phyloP scores from a whole-genome alignment of 1,140 invertebrate genomes.

The Steinernema khuongi region DNA sequence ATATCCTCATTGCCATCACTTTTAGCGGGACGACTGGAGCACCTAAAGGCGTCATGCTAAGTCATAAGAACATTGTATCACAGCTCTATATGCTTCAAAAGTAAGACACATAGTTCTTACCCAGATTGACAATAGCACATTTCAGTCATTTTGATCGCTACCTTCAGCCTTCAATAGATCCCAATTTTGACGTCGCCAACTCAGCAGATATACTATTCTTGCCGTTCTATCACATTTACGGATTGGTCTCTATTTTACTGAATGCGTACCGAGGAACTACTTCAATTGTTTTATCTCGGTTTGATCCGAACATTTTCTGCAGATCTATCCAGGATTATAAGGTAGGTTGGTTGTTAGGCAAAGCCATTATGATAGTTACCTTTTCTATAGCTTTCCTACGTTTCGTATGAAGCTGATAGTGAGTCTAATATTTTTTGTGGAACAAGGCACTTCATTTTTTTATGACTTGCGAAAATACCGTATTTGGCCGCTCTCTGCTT shows the following conservation, averaged over 20 bases:
- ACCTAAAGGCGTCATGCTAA: slow-evolving; percentile 63
- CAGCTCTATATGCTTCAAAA: slow-evolving; percentile 28
- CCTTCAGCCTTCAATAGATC: no score
- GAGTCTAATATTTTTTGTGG: no score
- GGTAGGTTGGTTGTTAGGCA: not conserved
- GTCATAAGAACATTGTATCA: slow-evolving; percentile 66
- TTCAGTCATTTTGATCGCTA: no score
- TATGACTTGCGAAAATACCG: no score
- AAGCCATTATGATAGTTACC: not conserved
- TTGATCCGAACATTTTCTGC: slow-evolving; percentile 31
- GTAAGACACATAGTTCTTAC: no score
- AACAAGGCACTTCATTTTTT: no score
- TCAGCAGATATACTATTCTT: slow-evolving; percentile 41
- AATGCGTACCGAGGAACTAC: not conserved
- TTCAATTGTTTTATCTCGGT: slow-evolving; percentile 18
- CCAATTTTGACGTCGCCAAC: no score
- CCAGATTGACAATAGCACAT: no score
- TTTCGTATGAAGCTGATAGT: no score
- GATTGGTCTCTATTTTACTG: slow-evolving; percentile 21
- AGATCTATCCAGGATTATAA: slow-evolving; percentile 30
- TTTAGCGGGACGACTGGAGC: slow-evolving; percentile 60
- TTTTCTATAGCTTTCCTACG: no score
- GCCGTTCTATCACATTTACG: slow-evolving; percentile 38
- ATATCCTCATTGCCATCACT: not conserved
- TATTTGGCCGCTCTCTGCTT: no score